Percentiles rank a stretch among this genome's conserved stretches.
phyloP scores from a whole-genome alignment of 2,113 vertebrate genomes.

The Rhea americana region DNA sequence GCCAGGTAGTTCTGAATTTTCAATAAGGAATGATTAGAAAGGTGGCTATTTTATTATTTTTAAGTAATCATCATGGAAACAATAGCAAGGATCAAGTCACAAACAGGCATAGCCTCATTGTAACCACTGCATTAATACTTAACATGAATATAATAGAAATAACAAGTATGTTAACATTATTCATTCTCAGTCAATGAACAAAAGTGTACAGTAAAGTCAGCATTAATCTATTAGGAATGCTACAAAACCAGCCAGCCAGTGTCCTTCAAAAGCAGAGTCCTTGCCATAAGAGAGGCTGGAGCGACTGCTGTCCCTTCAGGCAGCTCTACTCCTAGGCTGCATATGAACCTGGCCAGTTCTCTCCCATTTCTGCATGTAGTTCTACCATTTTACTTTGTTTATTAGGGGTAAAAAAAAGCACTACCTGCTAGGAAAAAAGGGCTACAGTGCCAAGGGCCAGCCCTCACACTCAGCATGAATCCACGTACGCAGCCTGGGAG shows the following conservation, averaged over 20 bases:
- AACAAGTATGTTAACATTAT: conserved; percentile 11
- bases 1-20: neutral
- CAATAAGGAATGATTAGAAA: conserved; percentile 16
- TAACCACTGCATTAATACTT: neutral
- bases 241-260: conserved; percentile 16
- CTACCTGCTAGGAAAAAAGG: neutral
- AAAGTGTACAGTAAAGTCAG: conserved; percentile 51
- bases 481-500: neutral
- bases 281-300: neutral
- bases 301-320: neutral
- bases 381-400: neutral
- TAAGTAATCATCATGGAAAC: conserved; percentile 21
- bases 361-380: neutral
- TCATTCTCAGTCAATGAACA: conserved; percentile 30
- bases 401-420: neutral
- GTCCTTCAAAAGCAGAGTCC: neutral
- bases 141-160: neutral
- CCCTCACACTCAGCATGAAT: neutral
- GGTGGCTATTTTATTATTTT: conserved; percentile 38
- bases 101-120: conserved; percentile 1
- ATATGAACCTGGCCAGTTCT: neutral
- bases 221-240: conserved; percentile 35
- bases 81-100: neutral
- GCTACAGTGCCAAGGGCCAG: neutral
- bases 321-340: neutral